Evolutionary conservation across 2,113 vertebrate species (phyloP), one percentile per base, ranked within the genome.

Genomic region (Atrichornis clamosus): DNA sequence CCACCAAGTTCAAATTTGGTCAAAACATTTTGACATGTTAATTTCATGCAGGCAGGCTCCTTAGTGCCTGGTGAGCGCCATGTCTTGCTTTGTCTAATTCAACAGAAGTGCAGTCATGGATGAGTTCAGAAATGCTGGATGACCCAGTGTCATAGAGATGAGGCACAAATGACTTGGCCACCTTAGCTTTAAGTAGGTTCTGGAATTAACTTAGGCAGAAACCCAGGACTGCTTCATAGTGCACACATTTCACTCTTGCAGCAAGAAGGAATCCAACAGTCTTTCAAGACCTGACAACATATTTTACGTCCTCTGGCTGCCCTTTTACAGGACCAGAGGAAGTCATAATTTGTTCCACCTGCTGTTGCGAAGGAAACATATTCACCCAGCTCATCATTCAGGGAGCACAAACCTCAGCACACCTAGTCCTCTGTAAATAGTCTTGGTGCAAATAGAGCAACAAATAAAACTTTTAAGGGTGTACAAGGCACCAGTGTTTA

Each of bases 71-170:
- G 37, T 68, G 64, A 63, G 19, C 35, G 79, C 33, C 17, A 15
- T 15, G 22, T 3, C 14, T 72, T 72, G 8, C 63, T 76, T 78
- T 52, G 10, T 28, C 35, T 82, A 42, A 75, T 41, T 79, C 35
- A 63, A 27, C 10, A 75, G n/a, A 82, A 87, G 37, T 13, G 10
- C 11, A 70, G 16, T 32, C 15, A 39, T 4, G 35, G 6, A 44
- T 47, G 35, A 30, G 6, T 44, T 74, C 46, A 59, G 56, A 42
- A 74, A 13, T 6, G 24, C 18, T 80, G 27, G 9, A 15, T 35
- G 42, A 77, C 20, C 26, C 27, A n/a, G 19, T 16, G 15, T 2
- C 0, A 0, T 1, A 0, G 39, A 53, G 28, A 39, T 47, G 20
- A 87, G 33, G 13, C 24, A 39, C 7, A 35, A 24, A 46, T 0